These are phyloP conservation scores for Tenualosa ilisha DNA, from an alignment of 2,797 vertebrate species.

Conservation along the genomic window DNA sequence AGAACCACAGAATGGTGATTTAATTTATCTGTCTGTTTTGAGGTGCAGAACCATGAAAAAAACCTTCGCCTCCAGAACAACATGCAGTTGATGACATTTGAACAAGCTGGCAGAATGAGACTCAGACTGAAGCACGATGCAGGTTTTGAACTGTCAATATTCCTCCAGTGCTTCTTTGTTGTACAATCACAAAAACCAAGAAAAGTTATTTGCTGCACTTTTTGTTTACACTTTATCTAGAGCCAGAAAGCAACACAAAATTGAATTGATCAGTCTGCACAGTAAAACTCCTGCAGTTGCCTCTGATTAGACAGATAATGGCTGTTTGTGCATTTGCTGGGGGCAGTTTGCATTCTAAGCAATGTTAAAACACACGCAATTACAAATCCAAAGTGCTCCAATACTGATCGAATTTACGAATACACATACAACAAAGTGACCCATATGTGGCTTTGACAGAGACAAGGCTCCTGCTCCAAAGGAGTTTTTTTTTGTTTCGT, in stretches of 20 bases:
- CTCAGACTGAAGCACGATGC: background rate
- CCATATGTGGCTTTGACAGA: background rate
- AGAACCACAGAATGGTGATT: background rate
- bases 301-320: background rate
- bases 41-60: background rate
- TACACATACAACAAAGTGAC: background rate
- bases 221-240: background rate
- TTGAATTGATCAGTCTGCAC: background rate
- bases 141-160: background rate
- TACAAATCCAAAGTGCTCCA: background rate
- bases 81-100: background rate
- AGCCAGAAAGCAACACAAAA: background rate
- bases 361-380: background rate
- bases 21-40: background rate
- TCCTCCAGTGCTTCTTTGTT: background rate
- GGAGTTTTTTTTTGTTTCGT: background rate
- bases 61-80: background rate
- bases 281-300: background rate
- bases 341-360: background rate
- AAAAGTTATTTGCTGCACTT: background rate
- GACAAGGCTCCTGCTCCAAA: background rate
- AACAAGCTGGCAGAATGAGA: background rate
- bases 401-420: background rate
- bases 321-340: background rate
- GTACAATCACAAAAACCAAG: background rate